Conservation (phyloP, 2,888 invertebrate genomes). For the Stegophylla sp. region DNA sequence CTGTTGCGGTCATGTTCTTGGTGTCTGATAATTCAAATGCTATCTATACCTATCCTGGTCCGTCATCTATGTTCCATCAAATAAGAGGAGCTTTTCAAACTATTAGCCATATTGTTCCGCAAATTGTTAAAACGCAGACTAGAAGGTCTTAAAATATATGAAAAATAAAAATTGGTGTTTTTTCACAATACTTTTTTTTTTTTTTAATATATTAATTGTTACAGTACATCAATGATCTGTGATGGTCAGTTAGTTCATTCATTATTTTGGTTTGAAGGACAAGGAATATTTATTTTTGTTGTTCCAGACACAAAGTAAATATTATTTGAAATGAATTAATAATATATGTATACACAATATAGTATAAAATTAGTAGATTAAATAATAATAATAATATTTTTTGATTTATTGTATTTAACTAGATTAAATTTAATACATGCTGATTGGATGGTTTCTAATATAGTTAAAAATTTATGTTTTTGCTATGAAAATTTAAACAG, state of each 20-base stretch:
- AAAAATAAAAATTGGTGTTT: too few relatives aligned
- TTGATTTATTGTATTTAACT: slow-evolving; percentile 3
- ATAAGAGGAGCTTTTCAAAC: slow-evolving; percentile 60
- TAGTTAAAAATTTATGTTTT: slow-evolving; percentile 48
- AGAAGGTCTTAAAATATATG: slow-evolving; percentile 30
- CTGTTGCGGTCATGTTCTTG: slow-evolving; percentile 30
- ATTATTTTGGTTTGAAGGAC: slow-evolving; percentile 37
- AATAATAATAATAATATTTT: too few relatives aligned
- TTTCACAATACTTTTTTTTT: not conserved
- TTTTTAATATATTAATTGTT: slow-evolving; percentile 1
- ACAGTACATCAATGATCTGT: slow-evolving; percentile 48
- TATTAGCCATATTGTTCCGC: slow-evolving; percentile 55
- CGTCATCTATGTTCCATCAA: slow-evolving; percentile 38
- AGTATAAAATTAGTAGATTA: too few relatives aligned
- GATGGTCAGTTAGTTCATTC: slow-evolving; percentile 47
- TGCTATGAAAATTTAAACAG: slow-evolving; percentile 50
- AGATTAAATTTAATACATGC: slow-evolving; percentile 40
- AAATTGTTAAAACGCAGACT: slow-evolving; percentile 48
- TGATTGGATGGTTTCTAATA: slow-evolving; percentile 27
- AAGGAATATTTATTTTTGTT: slow-evolving; percentile 46
- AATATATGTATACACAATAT: too few relatives aligned
- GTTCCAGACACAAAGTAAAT: slow-evolving; percentile 51
- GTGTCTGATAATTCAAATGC: slow-evolving; percentile 32
- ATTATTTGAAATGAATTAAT: not conserved
- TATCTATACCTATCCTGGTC: slow-evolving; percentile 32